These are phyloP conservation scores for Uloborus plumipes DNA, from an alignment of 2,888 invertebrate genomes.

Conservation along the genomic window DNA sequence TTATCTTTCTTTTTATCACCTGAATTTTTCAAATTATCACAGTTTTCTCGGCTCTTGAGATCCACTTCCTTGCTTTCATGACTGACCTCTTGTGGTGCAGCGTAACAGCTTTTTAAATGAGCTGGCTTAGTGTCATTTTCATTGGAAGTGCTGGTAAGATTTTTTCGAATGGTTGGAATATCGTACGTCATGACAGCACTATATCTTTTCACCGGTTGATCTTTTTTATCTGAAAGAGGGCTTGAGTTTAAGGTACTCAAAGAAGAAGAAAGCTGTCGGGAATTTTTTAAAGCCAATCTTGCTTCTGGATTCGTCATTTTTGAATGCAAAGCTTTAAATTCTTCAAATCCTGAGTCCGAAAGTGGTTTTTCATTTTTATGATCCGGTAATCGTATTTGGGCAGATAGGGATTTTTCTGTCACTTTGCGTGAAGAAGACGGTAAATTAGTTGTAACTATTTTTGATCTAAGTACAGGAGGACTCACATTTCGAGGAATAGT, in stretches of 20 bases:
- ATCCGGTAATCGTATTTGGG: not conserved
- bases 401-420: not conserved
- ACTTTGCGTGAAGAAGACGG: slow-evolving; percentile 24
- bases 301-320: slow-evolving; percentile 16
- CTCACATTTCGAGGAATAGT: slow-evolving; percentile 12
- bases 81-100: no score
- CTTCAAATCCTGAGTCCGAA: slow-evolving; percentile 43
- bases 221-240: not conserved
- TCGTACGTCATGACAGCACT: slow-evolving; percentile 32
- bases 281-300: not conserved
- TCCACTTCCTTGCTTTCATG: no score
- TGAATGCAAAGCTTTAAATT: slow-evolving; percentile 45
- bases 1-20: no score
- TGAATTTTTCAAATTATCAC: no score
- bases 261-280: slow-evolving; percentile 35
- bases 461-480: slow-evolving; percentile 18
- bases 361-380: not conserved
- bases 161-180: not conserved
- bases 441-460: slow-evolving; percentile 18
- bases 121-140: no score
- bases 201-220: slow-evolving; percentile 13
- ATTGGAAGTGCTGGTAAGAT: no score
- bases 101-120: no score
- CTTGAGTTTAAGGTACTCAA: slow-evolving; percentile 13
- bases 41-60: no score